Base-by-base conservation (phyloP, 2,797 vertebrate genomes). In the Danio tinwini region DNA sequence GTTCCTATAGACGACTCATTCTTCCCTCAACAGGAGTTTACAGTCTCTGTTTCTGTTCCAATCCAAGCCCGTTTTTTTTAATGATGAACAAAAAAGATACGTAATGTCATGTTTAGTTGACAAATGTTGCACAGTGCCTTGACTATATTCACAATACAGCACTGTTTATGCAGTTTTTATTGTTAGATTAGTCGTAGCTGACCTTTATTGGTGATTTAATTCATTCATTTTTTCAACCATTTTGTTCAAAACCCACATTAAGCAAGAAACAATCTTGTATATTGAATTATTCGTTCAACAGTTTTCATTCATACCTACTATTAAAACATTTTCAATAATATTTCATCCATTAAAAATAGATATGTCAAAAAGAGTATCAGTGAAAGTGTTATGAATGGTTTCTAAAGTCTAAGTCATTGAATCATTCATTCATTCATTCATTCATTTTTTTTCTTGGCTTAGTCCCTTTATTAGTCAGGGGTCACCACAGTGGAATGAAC, bases 1-100 rank as follows among this genome's bases (percentile, higher is more conserved):
- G 2, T 84, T 88, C 86, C 88, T 88, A 85, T 85, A 72, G 87
- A 89, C 86, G 87, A 86, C 88, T 90, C 90, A 90, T 82, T 85
- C 89, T 87, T 89, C 78, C 81, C 86, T 83, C 85, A 88, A 76
- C 69, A 83, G 78, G 80, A 83, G 84, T 55, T 70, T 11, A 17
- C 29, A 10, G 0, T 42, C 16, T 17, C n/a, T 44, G 82, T 86
- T 69, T 86, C 80, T 80, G 83, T 88, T 84, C 82, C 64, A 42
- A 21, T 37, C 44, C 59, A 12, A 55, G 5, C n/a, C 42, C 52
- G 39, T 12, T 13, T n/a, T 40, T 42, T 53, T 53, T 12, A 44
- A 70, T 13, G 16, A 40, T 55, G 42, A 70, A 53, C 16, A 8
- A 40, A n/a, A n/a, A 17, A 11, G 49, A 11, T 53, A 5, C 11